Evolutionary conservation across 2,888 invertebrate genomes (phyloP).

Genomic region (Unio pictorum): DNA sequence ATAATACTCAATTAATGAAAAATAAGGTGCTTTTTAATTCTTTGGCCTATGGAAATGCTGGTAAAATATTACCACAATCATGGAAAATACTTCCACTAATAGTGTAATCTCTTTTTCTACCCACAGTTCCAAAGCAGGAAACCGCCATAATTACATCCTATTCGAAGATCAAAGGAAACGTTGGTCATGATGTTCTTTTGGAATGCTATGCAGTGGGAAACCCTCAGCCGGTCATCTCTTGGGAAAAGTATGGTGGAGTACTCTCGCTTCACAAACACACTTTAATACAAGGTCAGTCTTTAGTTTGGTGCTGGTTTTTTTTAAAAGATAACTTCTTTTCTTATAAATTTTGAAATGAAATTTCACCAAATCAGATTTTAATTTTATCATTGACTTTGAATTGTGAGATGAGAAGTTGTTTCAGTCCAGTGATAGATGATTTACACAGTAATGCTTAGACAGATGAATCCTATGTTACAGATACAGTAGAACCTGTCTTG

Average conservation of each 20-base stretch:
- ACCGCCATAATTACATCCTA: constrained; percentile 36
- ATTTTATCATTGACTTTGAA: too few species aligned
- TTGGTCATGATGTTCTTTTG: constrained; percentile 87
- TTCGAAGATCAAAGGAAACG: constrained; percentile 33
- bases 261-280: constrained; percentile 13
- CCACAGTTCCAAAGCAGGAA: constrained; percentile 36
- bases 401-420: too few species aligned
- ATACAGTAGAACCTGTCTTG: too few species aligned
- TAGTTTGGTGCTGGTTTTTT: background rate
- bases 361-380: too few species aligned
- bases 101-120: constrained; percentile 6
- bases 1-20: too few species aligned
- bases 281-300: too few species aligned
- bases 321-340: background rate
- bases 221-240: constrained; percentile 92
- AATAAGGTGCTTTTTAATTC: too few species aligned
- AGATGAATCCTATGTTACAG: too few species aligned
- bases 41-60: constrained; percentile 5
- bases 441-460: too few species aligned
- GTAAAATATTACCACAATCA: background rate
- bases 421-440: too few species aligned
- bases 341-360: too few species aligned
- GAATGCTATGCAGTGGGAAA: constrained; percentile 96
- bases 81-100: background rate
- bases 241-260: constrained; percentile 83